Conservation (phyloP, 2,888 invertebrate genomes). For the Lasioglossum pauxillum region DNA sequence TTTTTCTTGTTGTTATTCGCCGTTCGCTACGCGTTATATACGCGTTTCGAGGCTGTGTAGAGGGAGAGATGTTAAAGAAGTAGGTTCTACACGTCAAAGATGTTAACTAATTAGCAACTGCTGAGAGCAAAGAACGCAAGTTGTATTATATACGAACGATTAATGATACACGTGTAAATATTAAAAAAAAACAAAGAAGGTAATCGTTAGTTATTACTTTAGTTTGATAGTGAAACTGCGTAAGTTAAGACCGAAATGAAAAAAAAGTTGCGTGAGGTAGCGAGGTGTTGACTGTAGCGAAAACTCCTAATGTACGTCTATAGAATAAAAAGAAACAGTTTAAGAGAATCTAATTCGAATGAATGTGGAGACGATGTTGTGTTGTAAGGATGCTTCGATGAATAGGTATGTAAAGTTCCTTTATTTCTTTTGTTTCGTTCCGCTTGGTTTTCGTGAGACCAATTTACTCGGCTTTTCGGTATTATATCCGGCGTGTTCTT, state of each 20-base stretch:
- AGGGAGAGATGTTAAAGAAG: background rate
- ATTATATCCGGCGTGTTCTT: background rate
- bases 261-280: conserved; percentile 64
- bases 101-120: conserved; percentile 54
- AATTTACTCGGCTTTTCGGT: conserved; percentile 5
- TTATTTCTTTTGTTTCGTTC: conserved; percentile 23
- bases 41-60: background rate
- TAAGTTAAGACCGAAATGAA: conserved; percentile 60
- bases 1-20: conserved; percentile 6
- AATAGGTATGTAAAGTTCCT: conserved; percentile 21
- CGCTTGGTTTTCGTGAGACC: background rate
- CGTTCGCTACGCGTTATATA: conserved; percentile 1
- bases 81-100: conserved; percentile 35
- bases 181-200: conserved; percentile 39
- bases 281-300: conserved; percentile 62
- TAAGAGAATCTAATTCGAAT: conserved; percentile 51
- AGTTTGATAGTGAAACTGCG: conserved; percentile 67
- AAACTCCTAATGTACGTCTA: conserved; percentile 69
- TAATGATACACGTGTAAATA: conserved; percentile 74
- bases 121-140: conserved; percentile 54
- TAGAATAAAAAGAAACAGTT: conserved; percentile 61
- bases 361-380: conserved; percentile 26
- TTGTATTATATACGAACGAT: conserved; percentile 72
- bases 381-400: conserved; percentile 27
- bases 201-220: conserved; percentile 71